Conservation (phyloP, 2,888 invertebrate genomes). For the Cerastoderma edule region DNA sequence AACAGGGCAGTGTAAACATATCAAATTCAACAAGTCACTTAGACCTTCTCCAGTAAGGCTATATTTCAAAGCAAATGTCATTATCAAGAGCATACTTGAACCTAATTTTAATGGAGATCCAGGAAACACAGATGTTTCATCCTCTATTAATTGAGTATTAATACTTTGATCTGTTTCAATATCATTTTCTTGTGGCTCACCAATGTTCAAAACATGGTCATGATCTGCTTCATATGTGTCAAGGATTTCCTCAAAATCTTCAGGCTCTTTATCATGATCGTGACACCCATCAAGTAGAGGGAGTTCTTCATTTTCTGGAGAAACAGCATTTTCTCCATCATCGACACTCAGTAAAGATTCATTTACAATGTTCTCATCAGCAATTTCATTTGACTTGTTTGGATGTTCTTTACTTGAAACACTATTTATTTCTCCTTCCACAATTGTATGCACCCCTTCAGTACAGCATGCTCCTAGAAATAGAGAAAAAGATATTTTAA, state of each 20-base stretch:
- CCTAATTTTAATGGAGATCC: conserved; percentile 5
- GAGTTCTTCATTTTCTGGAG: too few species aligned
- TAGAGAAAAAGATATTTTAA: too few species aligned
- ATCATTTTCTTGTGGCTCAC: not conserved
- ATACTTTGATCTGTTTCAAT: not conserved
- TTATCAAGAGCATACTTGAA: not conserved
- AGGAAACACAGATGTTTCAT: not conserved
- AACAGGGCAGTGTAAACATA: not conserved
- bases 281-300: too few species aligned
- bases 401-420: too few species aligned
- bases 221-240: not conserved
- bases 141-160: not conserved
- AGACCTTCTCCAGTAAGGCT: conserved; percentile 3
- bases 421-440: too few species aligned
- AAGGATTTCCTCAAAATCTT: conserved; percentile 21
- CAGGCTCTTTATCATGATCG: conserved; percentile 20
- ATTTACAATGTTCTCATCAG: too few species aligned
- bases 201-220: not conserved
- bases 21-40: not conserved
- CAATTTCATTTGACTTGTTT: too few species aligned
- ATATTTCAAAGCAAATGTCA: conserved; percentile 9
- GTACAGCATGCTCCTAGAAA: too few species aligned
- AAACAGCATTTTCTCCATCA: too few species aligned
- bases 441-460: too few species aligned
- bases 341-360: too few species aligned